A percentile compares a stretch with the other conserved stretches of the same genome.
Evolutionary conservation across 37 sponge, comb jelly and placozoan genomes (phyloP).

Genomic region (Spongilla lacustris): DNA sequence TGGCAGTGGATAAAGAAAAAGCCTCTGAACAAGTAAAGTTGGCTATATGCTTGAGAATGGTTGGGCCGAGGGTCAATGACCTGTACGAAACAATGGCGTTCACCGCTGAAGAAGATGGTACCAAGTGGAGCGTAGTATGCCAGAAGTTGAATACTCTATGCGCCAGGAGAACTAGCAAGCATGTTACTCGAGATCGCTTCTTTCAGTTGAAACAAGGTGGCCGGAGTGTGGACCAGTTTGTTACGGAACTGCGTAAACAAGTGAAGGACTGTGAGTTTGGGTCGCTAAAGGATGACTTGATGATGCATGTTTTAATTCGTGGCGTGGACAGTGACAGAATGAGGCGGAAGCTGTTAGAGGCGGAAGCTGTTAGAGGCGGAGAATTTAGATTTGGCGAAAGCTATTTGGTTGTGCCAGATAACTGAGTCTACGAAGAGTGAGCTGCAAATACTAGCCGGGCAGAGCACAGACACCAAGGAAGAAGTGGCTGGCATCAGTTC

Average conservation of each 20-base stretch:
- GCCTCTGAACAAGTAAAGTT: background rate
- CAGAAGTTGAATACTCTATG: too few relatives aligned
- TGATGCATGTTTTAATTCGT: constrained; percentile 33
- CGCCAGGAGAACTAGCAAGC: too few relatives aligned
- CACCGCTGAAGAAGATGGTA: too few relatives aligned
- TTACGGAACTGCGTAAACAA: constrained; percentile 20
- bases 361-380: constrained; percentile 23
- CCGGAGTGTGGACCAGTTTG: constrained; percentile 40
- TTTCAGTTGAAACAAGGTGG: background rate
- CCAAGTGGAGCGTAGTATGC: too few relatives aligned
- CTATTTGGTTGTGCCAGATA: too few relatives aligned
- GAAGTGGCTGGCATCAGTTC: too few relatives aligned
- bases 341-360: constrained; percentile 7
- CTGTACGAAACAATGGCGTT: too few relatives aligned
- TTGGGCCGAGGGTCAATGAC: background rate
- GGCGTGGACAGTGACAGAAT: constrained; percentile 20
- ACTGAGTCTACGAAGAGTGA: too few relatives aligned
- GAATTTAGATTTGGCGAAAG: constrained; percentile 1
- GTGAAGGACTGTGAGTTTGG: constrained; percentile 25
- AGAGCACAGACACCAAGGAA: too few relatives aligned
- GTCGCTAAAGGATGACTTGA: constrained; percentile 4
- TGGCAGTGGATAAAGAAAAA: constrained; percentile 9
- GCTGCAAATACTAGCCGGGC: too few relatives aligned
- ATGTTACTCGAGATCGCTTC: too few relatives aligned
- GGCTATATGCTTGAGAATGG: background rate